Evolutionary conservation across 2,113 vertebrate genomes (phyloP), one percentile per base, ranked within the genome.

Genomic region (Notarius lentiginosus): DNA sequence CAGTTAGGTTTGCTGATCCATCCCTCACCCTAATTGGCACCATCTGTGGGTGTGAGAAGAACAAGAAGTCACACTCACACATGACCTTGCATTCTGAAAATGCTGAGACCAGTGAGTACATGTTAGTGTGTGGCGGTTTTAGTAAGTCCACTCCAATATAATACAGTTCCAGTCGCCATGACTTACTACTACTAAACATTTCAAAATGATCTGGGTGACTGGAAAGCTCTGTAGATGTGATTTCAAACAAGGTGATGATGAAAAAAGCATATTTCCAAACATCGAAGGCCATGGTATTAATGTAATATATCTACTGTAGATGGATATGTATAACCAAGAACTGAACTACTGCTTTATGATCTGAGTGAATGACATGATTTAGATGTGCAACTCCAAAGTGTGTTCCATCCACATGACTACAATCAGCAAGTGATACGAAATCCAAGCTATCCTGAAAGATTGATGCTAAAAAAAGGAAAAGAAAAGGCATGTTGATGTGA

Each of bases 21-120:
- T 88, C 87, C 22, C 84, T 80, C 17, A 53, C 80, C 14, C 47
- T 84, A 88, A 87, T 84, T 77, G 51, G 70, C 84, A n/a, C 87
- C 89, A 88, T 88, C 87, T 90, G 84, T 72, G 84, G 73, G 30
- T 20, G 76, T 18, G 30, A 7, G 82, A 66, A 82, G 61, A 83
- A 88, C 81, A 84, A 68, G 73, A 86, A 86, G 72, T 22, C 41
- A 7, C 55, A 61, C 70, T 87, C 63, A 76, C 79, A 83, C 81
- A 55, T 56, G 56, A 72, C 86, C 86, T 77, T 80, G 61, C 55
- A 30, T 86, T 34, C 76, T 79, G 65, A 30, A 86, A 86, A 86
- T 72, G 34, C 87, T 58, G 17, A 61, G 56, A 63, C 75, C 76
- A 84, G 84, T 87, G 72, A 85, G 75, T 24, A 65, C 51, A 51